Percentiles rank a stretch among this genome's conserved stretches.
Conservation (phyloP, 2,888 invertebrate species). For the Apotomis capreana region DNA sequence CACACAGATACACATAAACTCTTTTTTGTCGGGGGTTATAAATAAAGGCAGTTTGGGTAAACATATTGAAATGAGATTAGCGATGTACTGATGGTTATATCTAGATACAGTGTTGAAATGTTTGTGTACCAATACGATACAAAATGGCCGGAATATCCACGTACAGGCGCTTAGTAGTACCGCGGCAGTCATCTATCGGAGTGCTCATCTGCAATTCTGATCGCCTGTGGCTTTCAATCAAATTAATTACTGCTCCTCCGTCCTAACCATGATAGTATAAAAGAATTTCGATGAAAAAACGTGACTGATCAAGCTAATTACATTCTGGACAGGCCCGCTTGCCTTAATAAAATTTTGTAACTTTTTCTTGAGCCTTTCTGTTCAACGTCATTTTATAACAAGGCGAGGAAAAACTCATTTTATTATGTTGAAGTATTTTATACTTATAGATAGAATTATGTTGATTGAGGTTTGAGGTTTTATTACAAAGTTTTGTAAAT, state of each 20-base stretch:
- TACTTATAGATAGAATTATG: background rate
- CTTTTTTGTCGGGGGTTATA: too few species aligned
- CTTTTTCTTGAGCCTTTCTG: slow-evolving; percentile 29
- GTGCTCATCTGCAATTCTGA: slow-evolving; percentile 67
- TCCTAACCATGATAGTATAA: slow-evolving; percentile 61
- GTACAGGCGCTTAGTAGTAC: slow-evolving; percentile 33
- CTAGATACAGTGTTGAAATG: too few species aligned
- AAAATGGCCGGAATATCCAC: slow-evolving; percentile 16
- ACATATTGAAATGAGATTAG: too few species aligned
- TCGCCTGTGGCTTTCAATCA: slow-evolving; percentile 70
- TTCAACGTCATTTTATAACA: slow-evolving; percentile 30
- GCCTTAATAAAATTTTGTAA: slow-evolving; percentile 40
- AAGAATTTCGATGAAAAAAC: slow-evolving; percentile 54
- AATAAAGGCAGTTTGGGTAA: too few species aligned
- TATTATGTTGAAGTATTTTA: slow-evolving; percentile 8
- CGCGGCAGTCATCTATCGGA: slow-evolving; percentile 49
- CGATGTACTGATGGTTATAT: too few species aligned
- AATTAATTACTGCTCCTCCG: slow-evolving; percentile 69
- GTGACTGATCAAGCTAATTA: slow-evolving; percentile 52
- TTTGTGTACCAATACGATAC: background rate
- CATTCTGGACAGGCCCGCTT: slow-evolving; percentile 39
- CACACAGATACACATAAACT: too few species aligned
- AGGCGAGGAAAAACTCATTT: slow-evolving; percentile 25
- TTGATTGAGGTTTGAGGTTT: background rate
- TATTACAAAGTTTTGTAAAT: background rate